Evolutionary conservation across 2,888 invertebrate genomes (phyloP).

Genomic region (Folsomia manolachei): DNA sequence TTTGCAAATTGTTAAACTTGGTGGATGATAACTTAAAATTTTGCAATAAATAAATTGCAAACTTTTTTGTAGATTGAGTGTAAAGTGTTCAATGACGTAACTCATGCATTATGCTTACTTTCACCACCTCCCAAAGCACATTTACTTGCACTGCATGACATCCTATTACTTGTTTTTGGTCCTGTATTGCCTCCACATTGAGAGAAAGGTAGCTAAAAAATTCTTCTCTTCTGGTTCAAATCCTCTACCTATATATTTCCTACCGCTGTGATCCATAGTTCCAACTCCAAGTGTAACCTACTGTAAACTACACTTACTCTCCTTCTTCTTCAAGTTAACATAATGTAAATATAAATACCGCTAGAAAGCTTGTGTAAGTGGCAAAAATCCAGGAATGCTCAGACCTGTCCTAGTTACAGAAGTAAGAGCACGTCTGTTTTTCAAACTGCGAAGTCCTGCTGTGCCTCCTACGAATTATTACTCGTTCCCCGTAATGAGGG

Average conservation of each 20-base stretch:
- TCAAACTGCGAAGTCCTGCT: conserved; percentile 39
- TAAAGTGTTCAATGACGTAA: no score
- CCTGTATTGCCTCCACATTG: no score
- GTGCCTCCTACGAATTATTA: conserved; percentile 50
- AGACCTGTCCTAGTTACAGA: conserved; percentile 11
- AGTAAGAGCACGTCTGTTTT: neutral
- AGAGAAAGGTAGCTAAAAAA: neutral
- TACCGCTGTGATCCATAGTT: no score
- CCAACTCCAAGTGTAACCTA: neutral
- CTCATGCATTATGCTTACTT: no score
- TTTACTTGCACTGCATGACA: conserved; percentile 1
- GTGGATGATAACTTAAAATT: no score
- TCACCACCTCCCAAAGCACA: neutral
- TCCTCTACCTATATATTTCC: neutral
- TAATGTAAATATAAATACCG: neutral
- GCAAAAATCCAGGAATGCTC: neutral
- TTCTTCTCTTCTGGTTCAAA: neutral
- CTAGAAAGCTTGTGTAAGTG: neutral
- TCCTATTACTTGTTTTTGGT: neutral
- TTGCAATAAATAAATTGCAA: no score
- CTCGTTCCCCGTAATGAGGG: conserved; percentile 51
- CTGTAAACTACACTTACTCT: neutral
- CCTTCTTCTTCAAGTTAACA: neutral
- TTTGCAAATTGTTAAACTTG: no score
- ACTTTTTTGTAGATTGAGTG: no score